Evolutionary conservation across 2,797 vertebrate genomes (phyloP).

Genomic region (Acanthiza pusilla): DNA sequence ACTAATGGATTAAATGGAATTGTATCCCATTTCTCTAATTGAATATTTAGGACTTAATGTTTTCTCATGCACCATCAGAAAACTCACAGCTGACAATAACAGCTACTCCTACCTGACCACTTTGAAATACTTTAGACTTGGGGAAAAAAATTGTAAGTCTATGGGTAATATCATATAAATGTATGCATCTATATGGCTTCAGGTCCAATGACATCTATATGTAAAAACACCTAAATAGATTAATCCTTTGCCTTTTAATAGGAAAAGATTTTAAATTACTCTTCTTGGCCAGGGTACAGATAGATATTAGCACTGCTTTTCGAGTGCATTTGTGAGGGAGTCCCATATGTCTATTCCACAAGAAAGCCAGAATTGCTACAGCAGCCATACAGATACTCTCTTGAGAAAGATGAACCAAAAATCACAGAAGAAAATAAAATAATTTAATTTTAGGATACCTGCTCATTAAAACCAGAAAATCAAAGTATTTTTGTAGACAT

Average conservation of each 20-base stretch:
- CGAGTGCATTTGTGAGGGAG: not conserved
- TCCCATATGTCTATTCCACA: conserved; percentile 5
- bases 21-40: conserved; percentile 41
- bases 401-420: conserved; percentile 10
- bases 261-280: not conserved
- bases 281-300: conserved; percentile 16
- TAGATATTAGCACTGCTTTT: not conserved
- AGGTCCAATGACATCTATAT: not conserved
- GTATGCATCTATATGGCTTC: not conserved
- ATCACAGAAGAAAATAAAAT: conserved; percentile 10
- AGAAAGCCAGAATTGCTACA: not conserved
- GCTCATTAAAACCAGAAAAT: conserved; percentile 10
- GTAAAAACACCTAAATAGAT: not conserved
- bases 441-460: not conserved
- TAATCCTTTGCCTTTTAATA: not conserved
- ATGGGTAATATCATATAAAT: not conserved
- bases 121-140: not conserved
- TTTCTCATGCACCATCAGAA: not conserved
- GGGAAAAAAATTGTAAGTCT: not conserved
- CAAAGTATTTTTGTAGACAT: not conserved
- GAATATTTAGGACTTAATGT: conserved; percentile 11
- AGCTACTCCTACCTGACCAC: not conserved
- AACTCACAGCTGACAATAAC: not conserved
- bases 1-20: conserved; percentile 64
- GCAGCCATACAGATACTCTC: conserved; percentile 10